A percentile compares a stretch with the other conserved stretches of the same genome.
Evolutionary conservation across 2,797 vertebrate genomes (phyloP).

Genomic region (Clangula hyemalis): DNA sequence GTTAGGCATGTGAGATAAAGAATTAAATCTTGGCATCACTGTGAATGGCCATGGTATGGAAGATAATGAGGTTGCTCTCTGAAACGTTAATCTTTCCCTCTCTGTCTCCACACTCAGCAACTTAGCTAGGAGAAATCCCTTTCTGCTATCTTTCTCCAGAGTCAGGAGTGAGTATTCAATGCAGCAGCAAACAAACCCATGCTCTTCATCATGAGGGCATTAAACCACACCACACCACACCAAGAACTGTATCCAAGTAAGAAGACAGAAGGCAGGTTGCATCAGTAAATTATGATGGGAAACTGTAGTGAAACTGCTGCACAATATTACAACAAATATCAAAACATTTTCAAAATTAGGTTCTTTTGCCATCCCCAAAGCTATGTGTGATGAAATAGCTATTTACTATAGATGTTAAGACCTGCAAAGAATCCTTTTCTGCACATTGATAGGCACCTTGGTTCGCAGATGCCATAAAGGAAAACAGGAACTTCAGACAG

Average conservation of each 20-base stretch:
- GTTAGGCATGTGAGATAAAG: background rate
- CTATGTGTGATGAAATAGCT: background rate
- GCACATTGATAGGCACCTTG: background rate
- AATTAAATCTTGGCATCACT: background rate
- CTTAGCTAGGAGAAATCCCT: background rate
- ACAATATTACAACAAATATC: background rate
- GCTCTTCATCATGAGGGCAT: background rate
- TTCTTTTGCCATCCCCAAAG: background rate
- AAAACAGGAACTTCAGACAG: background rate
- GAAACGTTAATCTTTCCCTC: background rate
- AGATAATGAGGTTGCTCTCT: background rate
- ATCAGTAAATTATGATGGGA: background rate
- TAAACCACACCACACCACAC: too few relatives aligned
- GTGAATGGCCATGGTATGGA: background rate
- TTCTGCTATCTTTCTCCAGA: background rate
- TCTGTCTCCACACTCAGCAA: background rate
- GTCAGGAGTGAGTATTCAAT: background rate
- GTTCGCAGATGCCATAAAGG: background rate
- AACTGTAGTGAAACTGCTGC: background rate
- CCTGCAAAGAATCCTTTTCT: background rate
- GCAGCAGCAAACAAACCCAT: background rate
- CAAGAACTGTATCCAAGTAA: background rate
- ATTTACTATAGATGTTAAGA: background rate
- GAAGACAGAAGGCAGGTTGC: background rate
- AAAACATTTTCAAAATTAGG: background rate